These are phyloP conservation scores for Tachina fera DNA, from an alignment of 2,888 invertebrate genomes.

Conservation along the genomic window DNA sequence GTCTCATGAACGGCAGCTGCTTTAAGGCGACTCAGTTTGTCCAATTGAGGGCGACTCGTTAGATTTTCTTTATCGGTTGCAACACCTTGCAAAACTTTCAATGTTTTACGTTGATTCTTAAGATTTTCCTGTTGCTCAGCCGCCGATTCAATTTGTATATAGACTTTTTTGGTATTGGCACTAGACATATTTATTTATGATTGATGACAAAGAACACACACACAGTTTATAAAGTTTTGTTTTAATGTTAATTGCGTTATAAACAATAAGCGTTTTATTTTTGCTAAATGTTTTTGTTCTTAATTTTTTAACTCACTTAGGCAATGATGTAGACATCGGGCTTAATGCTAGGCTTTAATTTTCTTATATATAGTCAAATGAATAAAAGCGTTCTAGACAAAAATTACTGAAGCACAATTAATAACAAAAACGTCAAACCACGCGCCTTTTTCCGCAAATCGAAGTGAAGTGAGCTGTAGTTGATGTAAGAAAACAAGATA, in stretches of 20 bases:
- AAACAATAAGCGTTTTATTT: slow-evolving; percentile 16
- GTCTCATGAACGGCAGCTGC: slow-evolving; percentile 81
- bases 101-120: slow-evolving; percentile 86
- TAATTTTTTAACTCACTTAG: slow-evolving; percentile 47
- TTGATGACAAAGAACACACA: slow-evolving; percentile 54
- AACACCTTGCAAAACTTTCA: slow-evolving; percentile 89
- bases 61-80: slow-evolving; percentile 91
- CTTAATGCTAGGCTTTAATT: slow-evolving; percentile 3
- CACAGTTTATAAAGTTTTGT: slow-evolving; percentile 24
- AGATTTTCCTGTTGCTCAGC: slow-evolving; percentile 85
- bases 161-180: slow-evolving; percentile 80
- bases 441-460: slow-evolving; percentile 52
- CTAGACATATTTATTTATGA: slow-evolving; percentile 79
- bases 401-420: not conserved
- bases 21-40: slow-evolving; percentile 85
- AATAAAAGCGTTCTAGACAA: not conserved
- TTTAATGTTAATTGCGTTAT: slow-evolving; percentile 13
- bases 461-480: slow-evolving; percentile 59
- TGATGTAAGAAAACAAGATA: not conserved
- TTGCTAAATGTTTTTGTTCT: slow-evolving; percentile 14
- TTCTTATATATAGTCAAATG: not conserved
- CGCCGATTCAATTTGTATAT: slow-evolving; percentile 82
- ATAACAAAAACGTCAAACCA: slow-evolving; percentile 60
- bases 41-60: slow-evolving; percentile 86
- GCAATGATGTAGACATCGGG: slow-evolving; percentile 27